Percentiles rank a stretch among this genome's conserved stretches.
Evolutionary conservation across 2,113 vertebrate species (phyloP).

Genomic region (Gymnorhina tibicen): DNA sequence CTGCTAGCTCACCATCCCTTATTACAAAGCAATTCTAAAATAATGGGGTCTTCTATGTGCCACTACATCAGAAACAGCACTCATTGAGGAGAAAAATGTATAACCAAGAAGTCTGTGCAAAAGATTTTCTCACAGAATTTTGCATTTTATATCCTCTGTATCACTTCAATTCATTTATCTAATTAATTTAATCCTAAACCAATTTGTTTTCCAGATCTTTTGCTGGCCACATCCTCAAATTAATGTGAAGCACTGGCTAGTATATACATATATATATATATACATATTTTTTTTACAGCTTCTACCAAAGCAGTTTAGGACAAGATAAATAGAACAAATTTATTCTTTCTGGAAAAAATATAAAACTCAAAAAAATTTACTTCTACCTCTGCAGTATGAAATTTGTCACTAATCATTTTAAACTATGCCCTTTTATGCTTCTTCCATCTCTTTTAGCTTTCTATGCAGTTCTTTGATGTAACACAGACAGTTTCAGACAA

Average conservation of each 20-base stretch:
- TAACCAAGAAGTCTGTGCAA: background rate
- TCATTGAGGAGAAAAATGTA: background rate
- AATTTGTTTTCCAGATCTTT: background rate
- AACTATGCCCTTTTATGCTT: conserved; percentile 99
- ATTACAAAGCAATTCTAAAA: background rate
- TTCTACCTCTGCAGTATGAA: conserved; percentile 86
- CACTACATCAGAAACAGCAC: background rate
- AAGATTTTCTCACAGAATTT: background rate
- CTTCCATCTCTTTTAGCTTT: conserved; percentile 85
- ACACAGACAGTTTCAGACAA: conserved; percentile 96
- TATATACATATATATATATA: too few relatives aligned
- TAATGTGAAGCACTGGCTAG: background rate
- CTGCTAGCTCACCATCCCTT: background rate
- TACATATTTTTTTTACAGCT: background rate
- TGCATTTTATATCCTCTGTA: background rate
- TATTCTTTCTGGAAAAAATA: conserved; percentile 44
- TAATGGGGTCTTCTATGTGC: background rate
- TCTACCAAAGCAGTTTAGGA: conserved; percentile 1
- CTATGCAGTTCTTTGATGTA: conserved; percentile 92
- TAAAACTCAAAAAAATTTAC: conserved; percentile 77
- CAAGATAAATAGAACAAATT: conserved; percentile 65
- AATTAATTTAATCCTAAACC: background rate
- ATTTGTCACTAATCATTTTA: conserved; percentile 99
- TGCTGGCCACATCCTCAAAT: background rate
- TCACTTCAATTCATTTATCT: background rate